Evolutionary conservation across 2,113 vertebrate species (phyloP).

Genomic region (Nothobranchius kuhntae): DNA sequence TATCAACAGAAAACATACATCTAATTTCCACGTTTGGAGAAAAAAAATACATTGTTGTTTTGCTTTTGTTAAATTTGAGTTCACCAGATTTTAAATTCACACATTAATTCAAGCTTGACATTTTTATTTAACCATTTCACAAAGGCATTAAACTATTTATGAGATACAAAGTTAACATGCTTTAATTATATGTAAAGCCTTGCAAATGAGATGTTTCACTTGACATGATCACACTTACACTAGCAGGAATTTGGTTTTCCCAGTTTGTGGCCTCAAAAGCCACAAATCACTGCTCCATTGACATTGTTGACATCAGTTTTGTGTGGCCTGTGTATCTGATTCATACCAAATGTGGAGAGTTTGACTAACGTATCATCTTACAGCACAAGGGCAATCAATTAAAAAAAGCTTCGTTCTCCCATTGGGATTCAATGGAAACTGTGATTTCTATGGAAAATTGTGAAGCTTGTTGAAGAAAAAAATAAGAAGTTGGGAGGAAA

Average conservation of each 20-base stretch:
- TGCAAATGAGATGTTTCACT: not conserved
- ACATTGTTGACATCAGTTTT: conserved; percentile 23
- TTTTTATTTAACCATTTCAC: not conserved
- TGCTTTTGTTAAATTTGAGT: not conserved
- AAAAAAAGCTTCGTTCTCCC: not conserved
- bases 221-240: conserved; percentile 7
- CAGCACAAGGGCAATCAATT: not conserved
- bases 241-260: conserved; percentile 4
- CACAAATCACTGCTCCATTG: conserved; percentile 8
- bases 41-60: not conserved
- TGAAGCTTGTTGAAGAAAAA: not conserved
- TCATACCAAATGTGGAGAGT: conserved; percentile 3
- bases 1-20: not conserved
- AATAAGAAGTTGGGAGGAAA: not conserved
- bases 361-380: not conserved
- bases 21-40: not conserved
- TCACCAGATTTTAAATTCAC: not conserved
- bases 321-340: conserved; percentile 22
- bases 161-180: conserved; percentile 3
- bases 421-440: not conserved
- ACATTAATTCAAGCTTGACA: not conserved
- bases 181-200: conserved; percentile 31
- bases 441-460: conserved; percentile 2
- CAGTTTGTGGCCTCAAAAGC: not conserved
- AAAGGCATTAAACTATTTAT: conserved; percentile 6